Conservation (phyloP, 2,797 vertebrate genomes). For the Diplodus sargus region DNA sequence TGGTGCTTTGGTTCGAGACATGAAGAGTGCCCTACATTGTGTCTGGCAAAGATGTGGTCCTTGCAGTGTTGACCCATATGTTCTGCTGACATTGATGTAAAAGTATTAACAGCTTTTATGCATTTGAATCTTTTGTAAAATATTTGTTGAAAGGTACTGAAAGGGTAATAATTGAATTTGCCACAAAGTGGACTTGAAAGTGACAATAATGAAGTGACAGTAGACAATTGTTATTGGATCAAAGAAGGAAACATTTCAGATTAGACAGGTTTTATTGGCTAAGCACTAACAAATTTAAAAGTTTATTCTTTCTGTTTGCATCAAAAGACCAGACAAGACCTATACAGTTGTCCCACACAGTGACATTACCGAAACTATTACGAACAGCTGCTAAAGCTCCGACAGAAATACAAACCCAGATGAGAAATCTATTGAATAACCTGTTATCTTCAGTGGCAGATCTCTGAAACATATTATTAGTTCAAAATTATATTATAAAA, state of each 20-base stretch:
- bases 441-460: not conserved
- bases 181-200: not conserved
- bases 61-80: not conserved
- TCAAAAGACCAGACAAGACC: constrained; percentile 4
- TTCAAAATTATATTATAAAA: not conserved
- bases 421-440: no score
- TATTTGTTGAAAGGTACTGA: not conserved
- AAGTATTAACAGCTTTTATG: not conserved
- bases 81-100: not conserved
- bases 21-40: not conserved
- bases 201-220: constrained; percentile 5
- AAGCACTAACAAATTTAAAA: not conserved
- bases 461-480: not conserved
- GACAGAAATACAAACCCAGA: not conserved
- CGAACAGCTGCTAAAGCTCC: not conserved
- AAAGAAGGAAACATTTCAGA: not conserved
- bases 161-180: not conserved
- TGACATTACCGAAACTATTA: no score
- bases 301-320: not conserved
- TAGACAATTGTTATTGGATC: constrained; percentile 1
- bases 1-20: not conserved
- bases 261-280: not conserved
- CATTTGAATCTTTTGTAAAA: not conserved
- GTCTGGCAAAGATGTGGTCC: not conserved
- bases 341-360: no score